phyloP scores from a whole-genome alignment of 2,797 vertebrate genomes.

The Delichon dasypus region DNA sequence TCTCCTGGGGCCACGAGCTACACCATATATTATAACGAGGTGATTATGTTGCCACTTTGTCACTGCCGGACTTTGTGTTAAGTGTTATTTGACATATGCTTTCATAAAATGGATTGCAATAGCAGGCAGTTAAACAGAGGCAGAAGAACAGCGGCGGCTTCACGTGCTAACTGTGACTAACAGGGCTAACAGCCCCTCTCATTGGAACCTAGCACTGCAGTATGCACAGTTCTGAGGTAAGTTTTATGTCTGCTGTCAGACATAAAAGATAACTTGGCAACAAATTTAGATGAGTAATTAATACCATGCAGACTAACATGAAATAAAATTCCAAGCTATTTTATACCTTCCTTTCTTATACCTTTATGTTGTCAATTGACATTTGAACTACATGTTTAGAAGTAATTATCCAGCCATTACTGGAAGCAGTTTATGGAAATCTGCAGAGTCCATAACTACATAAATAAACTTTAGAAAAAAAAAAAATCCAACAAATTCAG shows the following conservation, averaged over 20 bases:
- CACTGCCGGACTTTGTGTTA: constrained; percentile 35
- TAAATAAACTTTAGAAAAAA: background rate
- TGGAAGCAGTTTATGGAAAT: background rate
- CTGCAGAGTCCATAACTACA: background rate
- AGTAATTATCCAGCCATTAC: background rate
- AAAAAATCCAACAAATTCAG: too few relatives aligned
- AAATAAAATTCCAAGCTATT: background rate
- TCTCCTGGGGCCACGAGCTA: constrained; percentile 37
- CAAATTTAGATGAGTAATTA: background rate
- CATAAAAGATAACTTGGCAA: background rate
- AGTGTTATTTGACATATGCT: constrained; percentile 46
- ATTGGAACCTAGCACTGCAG: background rate
- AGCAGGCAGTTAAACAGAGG: constrained; percentile 39
- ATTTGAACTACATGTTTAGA: background rate
- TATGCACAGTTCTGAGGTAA: background rate
- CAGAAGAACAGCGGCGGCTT: background rate
- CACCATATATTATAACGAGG: constrained; percentile 4
- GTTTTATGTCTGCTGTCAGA: background rate
- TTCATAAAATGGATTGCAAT: constrained; percentile 50
- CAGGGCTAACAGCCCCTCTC: background rate
- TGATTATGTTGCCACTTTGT: constrained; percentile 52
- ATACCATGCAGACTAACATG: background rate
- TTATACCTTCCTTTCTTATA: background rate
- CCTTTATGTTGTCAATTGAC: background rate
- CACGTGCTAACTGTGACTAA: background rate